A percentile compares a stretch with the other conserved stretches of the same genome.
phyloP scores from a whole-genome alignment of 2,113 vertebrate species.

The Rallus limicola region DNA sequence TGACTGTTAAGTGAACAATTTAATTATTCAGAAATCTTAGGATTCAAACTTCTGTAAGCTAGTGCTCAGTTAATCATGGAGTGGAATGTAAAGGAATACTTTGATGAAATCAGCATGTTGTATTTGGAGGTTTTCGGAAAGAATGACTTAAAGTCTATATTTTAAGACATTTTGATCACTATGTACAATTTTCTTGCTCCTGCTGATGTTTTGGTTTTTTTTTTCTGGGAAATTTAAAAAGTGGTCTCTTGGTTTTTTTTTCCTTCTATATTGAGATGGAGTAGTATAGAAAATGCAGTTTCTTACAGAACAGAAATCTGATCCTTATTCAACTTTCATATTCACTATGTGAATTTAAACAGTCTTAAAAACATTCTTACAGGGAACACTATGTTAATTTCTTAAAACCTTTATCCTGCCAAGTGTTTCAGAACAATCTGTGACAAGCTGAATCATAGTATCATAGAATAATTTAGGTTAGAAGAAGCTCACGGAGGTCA shows the following conservation, averaged over 20 bases:
- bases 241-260: background rate
- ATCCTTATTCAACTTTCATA: background rate
- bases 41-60: background rate
- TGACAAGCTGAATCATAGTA: background rate
- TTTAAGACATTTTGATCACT: background rate
- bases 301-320: background rate
- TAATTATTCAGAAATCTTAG: background rate
- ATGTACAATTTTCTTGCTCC: background rate
- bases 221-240: background rate
- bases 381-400: background rate
- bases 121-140: background rate
- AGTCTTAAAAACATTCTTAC: background rate
- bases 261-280: background rate
- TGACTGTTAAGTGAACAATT: background rate
- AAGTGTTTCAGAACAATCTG: background rate
- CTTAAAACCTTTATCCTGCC: background rate
- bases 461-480: background rate
- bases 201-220: background rate
- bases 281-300: background rate
- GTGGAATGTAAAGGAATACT: background rate
- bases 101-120: background rate
- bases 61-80: background rate
- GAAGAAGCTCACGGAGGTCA: background rate
- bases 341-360: background rate
- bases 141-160: background rate